Evolutionary conservation across 2,797 vertebrate genomes (phyloP), one percentile per base, ranked within the genome.

Genomic region (Phalloptychus januarius): DNA sequence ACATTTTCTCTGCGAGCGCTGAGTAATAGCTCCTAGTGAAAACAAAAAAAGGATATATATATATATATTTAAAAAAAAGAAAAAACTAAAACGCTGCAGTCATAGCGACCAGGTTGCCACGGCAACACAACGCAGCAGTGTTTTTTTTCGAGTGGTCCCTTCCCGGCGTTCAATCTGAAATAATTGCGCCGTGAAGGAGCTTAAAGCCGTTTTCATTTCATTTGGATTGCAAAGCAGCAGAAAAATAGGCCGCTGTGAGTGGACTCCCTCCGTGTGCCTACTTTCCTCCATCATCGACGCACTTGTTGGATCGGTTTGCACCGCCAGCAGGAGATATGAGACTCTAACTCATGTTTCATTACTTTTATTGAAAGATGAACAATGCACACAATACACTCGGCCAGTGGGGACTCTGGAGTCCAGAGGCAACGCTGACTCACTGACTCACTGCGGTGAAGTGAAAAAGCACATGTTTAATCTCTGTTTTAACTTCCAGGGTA

Each of bases 81-180:
- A 89, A 84, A 89, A 87, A 91, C 85, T 89, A 90, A 89, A n/a
- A 28, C 4, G 72, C 56, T 31, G 85, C 58, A 42, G 89, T 75
- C 89, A 91, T 87, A 88, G 92, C 80, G 78, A 91, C 89, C 11
- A n/a, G 75, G 90, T 93, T 90, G 75, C 93, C 90, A 82, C 58
- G 88, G 92, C 74, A 93, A 93, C 92, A 81, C 25, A 83, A 71
- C 63, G 3, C 72, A 12, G 67, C 58, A 72, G 25, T 54, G 70
- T 50, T 56, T n/a, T 52, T 52, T 25, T 25, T 2, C 11, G 52
- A 89, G 84, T 33, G 46, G 15, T 71, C 46, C 65, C 63, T 79
- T 83, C 13, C 33, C 20, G 46, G 44, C 42, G 56, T 70, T 82
- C 74, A 44, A 42, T 82, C 48, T 54, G 7, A 78, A 81, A 74